phyloP scores from a whole-genome alignment of 1,140 invertebrate genomes.

The Aphidius gifuensis region DNA sequence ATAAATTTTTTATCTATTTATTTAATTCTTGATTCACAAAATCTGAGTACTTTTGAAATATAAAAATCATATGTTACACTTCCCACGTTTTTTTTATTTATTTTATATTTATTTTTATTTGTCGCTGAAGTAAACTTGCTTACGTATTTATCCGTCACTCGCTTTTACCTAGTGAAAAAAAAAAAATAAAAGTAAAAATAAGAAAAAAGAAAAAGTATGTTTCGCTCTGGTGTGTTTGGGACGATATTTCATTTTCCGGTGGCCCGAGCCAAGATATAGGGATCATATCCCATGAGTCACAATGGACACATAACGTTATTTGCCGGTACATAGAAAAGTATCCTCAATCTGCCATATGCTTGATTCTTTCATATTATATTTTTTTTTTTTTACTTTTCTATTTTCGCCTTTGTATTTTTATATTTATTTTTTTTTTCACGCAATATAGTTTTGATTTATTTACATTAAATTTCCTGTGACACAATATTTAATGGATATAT shows the following conservation, averaged over 20 bases:
- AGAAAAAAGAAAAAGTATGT: constrained; percentile 19
- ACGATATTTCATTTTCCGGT: constrained; percentile 51
- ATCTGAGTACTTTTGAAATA: too few species aligned
- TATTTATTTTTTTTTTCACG: too few species aligned
- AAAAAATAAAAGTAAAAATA: background rate
- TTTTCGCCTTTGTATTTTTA: constrained; percentile 3
- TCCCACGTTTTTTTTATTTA: too few species aligned
- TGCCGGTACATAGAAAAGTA: constrained; percentile 30
- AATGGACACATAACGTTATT: constrained; percentile 41
- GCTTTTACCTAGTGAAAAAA: constrained; percentile 7
- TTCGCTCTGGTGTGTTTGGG: constrained; percentile 33
- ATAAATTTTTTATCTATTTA: too few species aligned
- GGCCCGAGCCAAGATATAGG: constrained; percentile 33
- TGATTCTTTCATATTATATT: background rate
- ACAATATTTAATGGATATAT: too few species aligned
- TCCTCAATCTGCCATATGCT: constrained; percentile 8
- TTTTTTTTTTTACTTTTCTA: background rate
- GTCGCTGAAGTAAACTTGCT: too few species aligned
- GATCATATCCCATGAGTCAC: constrained; percentile 31
- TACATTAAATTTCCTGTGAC: too few species aligned
- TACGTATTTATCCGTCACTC: background rate
- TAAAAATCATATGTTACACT: too few species aligned
- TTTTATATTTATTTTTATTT: too few species aligned
- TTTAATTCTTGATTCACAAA: too few species aligned
- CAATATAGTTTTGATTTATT: too few species aligned